Evolutionary conservation across 2,113 vertebrate genomes (phyloP).

Genomic region (Genyomyrus donnyi): DNA sequence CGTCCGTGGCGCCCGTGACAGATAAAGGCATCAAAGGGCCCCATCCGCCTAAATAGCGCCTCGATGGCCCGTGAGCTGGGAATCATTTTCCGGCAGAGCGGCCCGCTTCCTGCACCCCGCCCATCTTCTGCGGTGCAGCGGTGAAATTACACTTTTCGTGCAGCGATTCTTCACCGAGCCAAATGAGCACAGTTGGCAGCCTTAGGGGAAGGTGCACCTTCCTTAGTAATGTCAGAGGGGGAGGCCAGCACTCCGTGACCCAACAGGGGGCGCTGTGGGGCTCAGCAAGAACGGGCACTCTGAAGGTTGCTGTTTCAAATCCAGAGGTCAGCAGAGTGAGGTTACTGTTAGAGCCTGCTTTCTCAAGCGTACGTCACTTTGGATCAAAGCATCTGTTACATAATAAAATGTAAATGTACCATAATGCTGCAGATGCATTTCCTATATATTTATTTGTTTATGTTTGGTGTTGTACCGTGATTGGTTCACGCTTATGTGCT

Average conservation of each 20-base stretch:
- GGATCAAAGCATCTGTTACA: neutral
- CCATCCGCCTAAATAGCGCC: neutral
- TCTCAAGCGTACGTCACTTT: neutral
- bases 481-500: neutral
- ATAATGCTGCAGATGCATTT: neutral
- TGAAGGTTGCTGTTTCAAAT: neutral
- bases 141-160: neutral
- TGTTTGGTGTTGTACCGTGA: neutral
- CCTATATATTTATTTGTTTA: neutral
- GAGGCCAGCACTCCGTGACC: neutral
- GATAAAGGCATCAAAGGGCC: constrained; percentile 11
- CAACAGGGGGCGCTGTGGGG: neutral
- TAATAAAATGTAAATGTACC: neutral
- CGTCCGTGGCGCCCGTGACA: neutral
- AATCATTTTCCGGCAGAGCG: neutral
- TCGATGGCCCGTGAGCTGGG: neutral
- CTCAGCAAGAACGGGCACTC: neutral
- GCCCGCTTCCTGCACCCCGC: no score
- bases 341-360: neutral
- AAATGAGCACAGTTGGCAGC: neutral
- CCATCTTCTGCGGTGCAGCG: neutral
- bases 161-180: neutral
- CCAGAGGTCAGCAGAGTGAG: neutral
- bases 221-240: neutral
- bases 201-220: neutral